A percentile compares a stretch with the other conserved stretches of the same genome.
Conservation (phyloP, 2,797 vertebrate genomes). For the Emydoidea blandingii region DNA sequence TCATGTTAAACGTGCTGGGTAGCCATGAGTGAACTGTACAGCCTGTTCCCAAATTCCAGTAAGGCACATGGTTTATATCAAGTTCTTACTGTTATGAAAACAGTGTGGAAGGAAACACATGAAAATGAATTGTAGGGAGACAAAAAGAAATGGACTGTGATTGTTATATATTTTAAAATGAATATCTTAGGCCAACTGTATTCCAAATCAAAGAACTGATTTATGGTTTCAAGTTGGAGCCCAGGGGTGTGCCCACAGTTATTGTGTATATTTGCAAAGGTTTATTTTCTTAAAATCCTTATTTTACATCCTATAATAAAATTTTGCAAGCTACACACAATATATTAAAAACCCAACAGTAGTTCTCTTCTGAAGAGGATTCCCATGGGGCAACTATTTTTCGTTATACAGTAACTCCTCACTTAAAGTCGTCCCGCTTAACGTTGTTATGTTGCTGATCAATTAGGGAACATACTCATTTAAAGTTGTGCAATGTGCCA, state of each 20-base stretch:
- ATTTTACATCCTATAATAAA: background rate
- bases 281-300: background rate
- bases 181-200: constrained; percentile 21
- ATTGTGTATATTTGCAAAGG: background rate
- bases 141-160: constrained; percentile 57
- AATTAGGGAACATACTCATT: no score
- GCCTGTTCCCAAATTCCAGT: constrained; percentile 67
- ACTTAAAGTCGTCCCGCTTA: no score
- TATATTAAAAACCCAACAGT: background rate
- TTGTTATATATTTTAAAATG: constrained; percentile 47
- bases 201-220: background rate
- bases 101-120: constrained; percentile 67
- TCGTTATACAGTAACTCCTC: background rate
- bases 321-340: background rate
- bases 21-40: constrained; percentile 57
- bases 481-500: no score
- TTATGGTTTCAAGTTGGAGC: background rate
- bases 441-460: no score
- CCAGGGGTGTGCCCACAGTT: background rate
- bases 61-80: constrained; percentile 63
- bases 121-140: constrained; percentile 26
- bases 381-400: background rate
- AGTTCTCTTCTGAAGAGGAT: fast-evolving
- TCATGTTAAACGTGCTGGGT: constrained; percentile 26
- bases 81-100: constrained; percentile 64